Base-by-base conservation (phyloP, 2,113 vertebrate species). In the Leucosticte australis region DNA sequence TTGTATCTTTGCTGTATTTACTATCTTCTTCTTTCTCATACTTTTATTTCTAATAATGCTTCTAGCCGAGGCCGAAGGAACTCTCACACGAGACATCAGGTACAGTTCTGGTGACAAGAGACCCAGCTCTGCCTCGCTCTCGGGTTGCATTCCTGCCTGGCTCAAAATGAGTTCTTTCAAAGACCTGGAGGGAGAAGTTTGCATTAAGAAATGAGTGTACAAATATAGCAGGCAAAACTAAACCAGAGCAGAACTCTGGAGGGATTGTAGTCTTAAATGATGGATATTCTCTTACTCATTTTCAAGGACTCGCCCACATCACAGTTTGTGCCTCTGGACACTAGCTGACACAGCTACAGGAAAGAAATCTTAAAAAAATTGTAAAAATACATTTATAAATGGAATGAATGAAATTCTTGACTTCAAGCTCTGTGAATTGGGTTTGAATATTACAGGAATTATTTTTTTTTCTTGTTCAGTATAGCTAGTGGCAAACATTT, bases 51-150 rank as follows among this genome's bases (percentile, higher is more conserved):
- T 98, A 97, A 97, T 97, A 98, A 98, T 94, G 97, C 98, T 98
- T 97, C 97, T 98, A 99, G 99, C 98, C 98, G 99, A 93, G 99
- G 99, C 99, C 98, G 99, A 98, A 98, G 99, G 98, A 99, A 99
- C 97, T 99, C 99, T 93, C 99, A 99, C 98, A 97, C 98, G 10
- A 98, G 99, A 98, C 99, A 99, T 96, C 99, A 99, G 99, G 99
- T 99, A 99, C 94, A 74, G 97, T 98, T 96, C 96, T 96, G 47
- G 69, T 94, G 96, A 89, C 95, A 93, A 62, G 59, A 50, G 73
- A 97, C 90, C 89, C 64, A 76, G 84, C 71, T 96, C 87, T 82
- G 53, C 89, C 92, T 89, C 3, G 0, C 83, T 79, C 57, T 88
- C 28, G 60, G 94, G 78, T 95, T 97, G 68, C 77, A 31, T 62